Evolutionary conservation across 2,113 vertebrate species (phyloP).

Genomic region (Hippocampus comes): DNA sequence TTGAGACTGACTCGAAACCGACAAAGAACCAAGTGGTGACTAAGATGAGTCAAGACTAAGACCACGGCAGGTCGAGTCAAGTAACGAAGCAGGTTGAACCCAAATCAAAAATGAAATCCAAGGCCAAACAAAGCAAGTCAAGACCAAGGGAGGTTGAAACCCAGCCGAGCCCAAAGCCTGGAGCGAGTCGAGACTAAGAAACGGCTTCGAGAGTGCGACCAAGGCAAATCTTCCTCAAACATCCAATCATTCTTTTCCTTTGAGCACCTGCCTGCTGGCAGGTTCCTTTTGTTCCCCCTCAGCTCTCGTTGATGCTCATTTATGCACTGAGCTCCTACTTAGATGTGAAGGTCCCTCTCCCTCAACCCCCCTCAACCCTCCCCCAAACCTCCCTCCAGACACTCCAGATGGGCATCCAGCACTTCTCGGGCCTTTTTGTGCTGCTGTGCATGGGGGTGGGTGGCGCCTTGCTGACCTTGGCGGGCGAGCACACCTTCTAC

Average conservation of each 20-base stretch:
- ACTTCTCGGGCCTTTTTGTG: constrained; percentile 90
- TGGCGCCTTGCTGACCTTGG: constrained; percentile 83
- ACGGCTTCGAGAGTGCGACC: too few species aligned
- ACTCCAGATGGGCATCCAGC: constrained; percentile 91
- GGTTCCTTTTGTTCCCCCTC: background rate
- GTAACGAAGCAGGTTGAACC: too few species aligned
- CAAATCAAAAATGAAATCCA: background rate
- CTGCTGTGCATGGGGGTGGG: constrained; percentile 89
- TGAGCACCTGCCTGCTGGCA: constrained; percentile 22
- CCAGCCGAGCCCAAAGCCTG: too few species aligned
- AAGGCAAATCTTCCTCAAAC: constrained; percentile 24
- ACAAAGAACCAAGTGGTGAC: too few species aligned
- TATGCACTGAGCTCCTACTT: background rate
- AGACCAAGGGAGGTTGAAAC: background rate
- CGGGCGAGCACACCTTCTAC: constrained; percentile 86
- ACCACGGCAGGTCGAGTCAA: too few species aligned
- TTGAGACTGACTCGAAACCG: too few species aligned
- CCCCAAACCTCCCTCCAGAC: constrained; percentile 70
- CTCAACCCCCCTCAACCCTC: background rate
- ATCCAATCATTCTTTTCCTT: constrained; percentile 32
- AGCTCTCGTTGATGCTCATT: constrained; percentile 1
- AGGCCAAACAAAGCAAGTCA: background rate
- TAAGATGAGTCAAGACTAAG: too few species aligned
- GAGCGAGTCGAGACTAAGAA: too few species aligned
- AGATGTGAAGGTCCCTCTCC: background rate